Base-by-base conservation (phyloP, 1,140 invertebrate genomes). In the Bombus confusus region DNA sequence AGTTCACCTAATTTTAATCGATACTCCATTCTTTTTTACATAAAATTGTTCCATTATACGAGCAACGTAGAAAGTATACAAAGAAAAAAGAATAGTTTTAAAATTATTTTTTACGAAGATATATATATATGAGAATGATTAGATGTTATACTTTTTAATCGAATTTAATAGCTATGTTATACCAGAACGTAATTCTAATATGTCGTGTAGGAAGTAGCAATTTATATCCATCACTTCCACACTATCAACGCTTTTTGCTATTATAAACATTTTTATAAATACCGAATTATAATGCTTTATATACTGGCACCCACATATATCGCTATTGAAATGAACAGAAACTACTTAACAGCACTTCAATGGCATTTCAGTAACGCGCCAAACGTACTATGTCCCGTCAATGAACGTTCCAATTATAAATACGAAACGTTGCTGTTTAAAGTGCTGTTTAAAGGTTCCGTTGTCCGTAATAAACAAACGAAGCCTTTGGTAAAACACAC, bases 381-480 rank as follows among this genome's bases (percentile, higher is more conserved):
- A n/a, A 10, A 59, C 28, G 10, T 12, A 31, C 31, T 13, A 18
- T 4, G 57, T 9, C 0, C 10, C n/a, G 22, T n/a, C 22, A 18
- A 22, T 22, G 31, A 37, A 68, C 3, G 15, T 52, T 52, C 1
- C 41, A 37, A 76, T 72, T 59, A 41, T 28, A 34, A 34, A 39
- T 57, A 25, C 62, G 22, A 28, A 25, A 10, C 3, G 10, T n/a
- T 4, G 2, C 1, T 18, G 15, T 81, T 13, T 31, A 22, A 34
- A 18, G 28, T 13, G n/a, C 15, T 5, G 41, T n/a, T n/a, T n/a
- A 39, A n/a, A 52, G 9, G 10, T 72, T n/a, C 13, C 22, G 10
- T 52, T 52, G 18, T 3, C 28, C 25, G 77, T 75, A 74, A 80
- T 80, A 81, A 81, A 80, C 69, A 85, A 85, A 81, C 84, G 59